Conservation (phyloP, 2,888 invertebrate genomes). For the Orchesella flavescens region DNA sequence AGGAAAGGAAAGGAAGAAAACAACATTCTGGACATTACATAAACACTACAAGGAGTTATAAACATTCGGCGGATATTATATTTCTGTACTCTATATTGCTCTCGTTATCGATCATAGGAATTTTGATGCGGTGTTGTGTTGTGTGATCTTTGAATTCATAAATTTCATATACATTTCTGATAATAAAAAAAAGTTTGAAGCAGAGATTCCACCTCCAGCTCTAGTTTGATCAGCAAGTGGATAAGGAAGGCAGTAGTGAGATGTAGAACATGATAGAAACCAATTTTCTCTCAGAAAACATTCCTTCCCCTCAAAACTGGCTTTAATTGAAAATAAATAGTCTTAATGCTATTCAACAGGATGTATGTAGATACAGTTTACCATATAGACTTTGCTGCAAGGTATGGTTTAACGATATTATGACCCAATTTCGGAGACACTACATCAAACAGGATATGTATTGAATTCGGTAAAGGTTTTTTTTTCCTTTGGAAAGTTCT, state of each 20-base stretch:
- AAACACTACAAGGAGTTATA: too few species aligned
- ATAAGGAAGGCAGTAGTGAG: too few species aligned
- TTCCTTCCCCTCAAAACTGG: background rate
- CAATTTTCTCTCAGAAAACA: background rate
- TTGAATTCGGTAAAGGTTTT: conserved; percentile 42
- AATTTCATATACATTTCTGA: background rate
- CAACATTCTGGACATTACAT: too few species aligned
- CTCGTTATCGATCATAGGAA: too few species aligned
- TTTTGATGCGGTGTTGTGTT: too few species aligned
- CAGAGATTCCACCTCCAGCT: background rate
- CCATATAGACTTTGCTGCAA: background rate
- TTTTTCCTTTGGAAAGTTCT: background rate
- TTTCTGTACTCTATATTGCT: too few species aligned
- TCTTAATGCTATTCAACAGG: conserved; percentile 3
- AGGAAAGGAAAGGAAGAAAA: background rate
- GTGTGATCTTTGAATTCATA: too few species aligned
- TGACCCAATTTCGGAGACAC: background rate
- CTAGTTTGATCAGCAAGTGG: too few species aligned
- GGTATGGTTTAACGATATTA: background rate
- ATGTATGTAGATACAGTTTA: background rate
- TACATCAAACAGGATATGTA: conserved; percentile 37
- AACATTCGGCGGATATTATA: too few species aligned
- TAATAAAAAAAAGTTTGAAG: background rate
- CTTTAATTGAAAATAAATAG: conserved; percentile 25
- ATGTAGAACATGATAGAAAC: too few species aligned